A percentile compares a stretch with the other conserved stretches of the same genome.
These are phyloP conservation scores for Vireo altiloquus DNA, from an alignment of 2,113 vertebrate species.

Conservation along the genomic window DNA sequence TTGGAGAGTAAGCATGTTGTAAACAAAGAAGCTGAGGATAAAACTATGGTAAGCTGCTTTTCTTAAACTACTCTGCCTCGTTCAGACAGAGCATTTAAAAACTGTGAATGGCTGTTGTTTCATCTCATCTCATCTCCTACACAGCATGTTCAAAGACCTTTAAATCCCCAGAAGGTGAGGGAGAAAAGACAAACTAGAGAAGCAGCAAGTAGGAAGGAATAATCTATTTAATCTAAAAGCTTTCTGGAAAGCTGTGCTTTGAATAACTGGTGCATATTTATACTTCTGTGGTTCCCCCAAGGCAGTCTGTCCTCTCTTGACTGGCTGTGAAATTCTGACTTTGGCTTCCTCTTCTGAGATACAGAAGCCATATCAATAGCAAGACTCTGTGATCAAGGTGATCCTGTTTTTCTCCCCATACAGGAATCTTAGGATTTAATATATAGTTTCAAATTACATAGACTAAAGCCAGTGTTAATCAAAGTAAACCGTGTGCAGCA, in stretches of 20 bases:
- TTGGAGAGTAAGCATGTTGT: background rate
- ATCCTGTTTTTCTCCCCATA: background rate
- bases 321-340: conserved; percentile 4
- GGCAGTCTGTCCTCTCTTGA: background rate
- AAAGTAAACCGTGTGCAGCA: background rate
- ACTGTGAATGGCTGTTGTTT: background rate
- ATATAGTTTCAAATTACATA: background rate
- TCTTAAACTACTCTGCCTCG: background rate
- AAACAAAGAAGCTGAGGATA: conserved; percentile 13
- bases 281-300: background rate
- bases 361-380: background rate
- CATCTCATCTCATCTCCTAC: background rate
- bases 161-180: conserved; percentile 3
- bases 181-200: background rate
- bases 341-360: background rate
- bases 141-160: background rate
- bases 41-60: conserved; percentile 8
- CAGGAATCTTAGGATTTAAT: background rate
- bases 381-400: background rate
- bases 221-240: background rate
- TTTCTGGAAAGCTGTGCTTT: conserved; percentile 15
- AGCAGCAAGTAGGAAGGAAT: background rate
- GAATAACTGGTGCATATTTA: conserved; percentile 2
- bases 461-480: background rate
- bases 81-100: background rate